Evolutionary conservation across 2,113 vertebrate genomes (phyloP).

Genomic region (Arvicanthis niloticus): DNA sequence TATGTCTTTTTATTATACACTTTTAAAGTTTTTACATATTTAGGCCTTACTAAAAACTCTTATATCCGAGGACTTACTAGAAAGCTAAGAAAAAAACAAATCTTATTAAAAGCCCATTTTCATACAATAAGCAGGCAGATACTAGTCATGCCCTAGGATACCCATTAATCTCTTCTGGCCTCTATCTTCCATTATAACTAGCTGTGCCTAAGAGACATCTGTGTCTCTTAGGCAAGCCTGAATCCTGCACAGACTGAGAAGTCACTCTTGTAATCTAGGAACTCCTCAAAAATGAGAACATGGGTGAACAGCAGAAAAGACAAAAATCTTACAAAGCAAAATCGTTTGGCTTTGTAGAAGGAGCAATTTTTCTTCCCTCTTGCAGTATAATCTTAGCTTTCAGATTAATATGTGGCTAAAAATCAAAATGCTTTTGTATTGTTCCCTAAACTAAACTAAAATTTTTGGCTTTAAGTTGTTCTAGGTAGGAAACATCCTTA

Average conservation of each 20-base stretch:
- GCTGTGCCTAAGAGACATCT: neutral
- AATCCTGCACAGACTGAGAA: neutral
- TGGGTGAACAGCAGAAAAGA: neutral
- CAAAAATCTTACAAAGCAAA: neutral
- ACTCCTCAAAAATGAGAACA: neutral
- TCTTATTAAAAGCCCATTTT: neutral
- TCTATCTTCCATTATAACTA: neutral
- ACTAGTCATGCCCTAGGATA: neutral
- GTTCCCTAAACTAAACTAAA: neutral
- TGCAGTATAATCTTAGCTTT: neutral
- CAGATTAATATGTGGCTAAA: neutral
- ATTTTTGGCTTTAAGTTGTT: neutral
- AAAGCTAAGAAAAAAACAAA: neutral
- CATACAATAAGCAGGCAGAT: neutral
- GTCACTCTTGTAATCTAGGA: too few relatives aligned
- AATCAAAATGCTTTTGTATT: neutral
- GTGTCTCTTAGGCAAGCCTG: neutral
- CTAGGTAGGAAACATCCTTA: neutral
- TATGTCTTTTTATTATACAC: neutral
- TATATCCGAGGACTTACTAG: neutral
- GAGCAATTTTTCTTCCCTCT: neutral
- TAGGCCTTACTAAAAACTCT: neutral
- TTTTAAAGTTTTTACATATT: neutral
- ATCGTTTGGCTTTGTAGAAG: neutral
- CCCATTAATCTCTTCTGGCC: neutral